Evolutionary conservation across 2,888 invertebrate species (phyloP).

Genomic region (Ernsta delagoae): DNA sequence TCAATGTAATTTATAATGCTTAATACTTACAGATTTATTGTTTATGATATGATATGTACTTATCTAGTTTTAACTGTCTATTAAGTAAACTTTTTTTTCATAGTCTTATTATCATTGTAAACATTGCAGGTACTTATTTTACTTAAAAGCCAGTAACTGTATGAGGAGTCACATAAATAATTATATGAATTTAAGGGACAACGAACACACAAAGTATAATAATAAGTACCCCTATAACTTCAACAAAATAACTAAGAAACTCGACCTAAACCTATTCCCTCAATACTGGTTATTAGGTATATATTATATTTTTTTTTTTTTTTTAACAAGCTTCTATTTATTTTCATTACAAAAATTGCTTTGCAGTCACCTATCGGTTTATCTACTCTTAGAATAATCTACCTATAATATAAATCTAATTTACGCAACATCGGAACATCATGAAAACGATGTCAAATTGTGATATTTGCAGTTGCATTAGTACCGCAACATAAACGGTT

Average conservation of each 20-base stretch:
- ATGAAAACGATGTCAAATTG: slow-evolving; percentile 32
- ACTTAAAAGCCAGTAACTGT: slow-evolving; percentile 19
- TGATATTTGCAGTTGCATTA: slow-evolving; percentile 38
- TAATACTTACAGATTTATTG: slow-evolving; percentile 55
- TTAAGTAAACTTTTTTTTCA: slow-evolving; percentile 4
- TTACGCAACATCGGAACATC: slow-evolving; percentile 33
- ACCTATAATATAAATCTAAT: slow-evolving; percentile 27
- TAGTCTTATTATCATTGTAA: neutral
- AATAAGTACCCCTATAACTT: slow-evolving; percentile 50
- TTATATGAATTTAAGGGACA: slow-evolving; percentile 67
- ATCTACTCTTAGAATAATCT: slow-evolving; percentile 33
- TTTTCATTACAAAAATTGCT: neutral
- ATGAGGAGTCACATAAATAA: slow-evolving; percentile 10
- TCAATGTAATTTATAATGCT: slow-evolving; percentile 69
- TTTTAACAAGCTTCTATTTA: neutral
- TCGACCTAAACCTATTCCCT: slow-evolving; percentile 15
- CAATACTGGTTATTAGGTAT: slow-evolving; percentile 21
- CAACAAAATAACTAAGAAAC: slow-evolving; percentile 4
- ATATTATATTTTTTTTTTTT: too few relatives aligned
- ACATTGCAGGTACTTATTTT: slow-evolving; percentile 2
- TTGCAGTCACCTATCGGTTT: slow-evolving; percentile 21
- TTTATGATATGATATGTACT: slow-evolving; percentile 47
- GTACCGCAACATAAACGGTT: slow-evolving; percentile 34
- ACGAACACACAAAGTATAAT: slow-evolving; percentile 68
- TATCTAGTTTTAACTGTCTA: slow-evolving; percentile 19